Conservation (phyloP, 2,113 vertebrate genomes). For the Chloroceryle aenea region DNA sequence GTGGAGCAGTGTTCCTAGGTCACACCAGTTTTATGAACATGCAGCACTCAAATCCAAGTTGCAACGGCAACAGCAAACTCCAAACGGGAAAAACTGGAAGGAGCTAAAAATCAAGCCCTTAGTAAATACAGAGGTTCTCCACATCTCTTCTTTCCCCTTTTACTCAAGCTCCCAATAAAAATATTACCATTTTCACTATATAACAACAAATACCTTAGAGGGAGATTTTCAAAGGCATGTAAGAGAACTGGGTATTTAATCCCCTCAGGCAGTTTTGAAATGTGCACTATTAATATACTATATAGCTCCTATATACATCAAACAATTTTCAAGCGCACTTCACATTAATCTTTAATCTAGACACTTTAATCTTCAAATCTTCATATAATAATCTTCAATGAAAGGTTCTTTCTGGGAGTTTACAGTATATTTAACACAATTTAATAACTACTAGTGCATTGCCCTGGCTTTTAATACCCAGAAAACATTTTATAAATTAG, state of each 20-base stretch:
- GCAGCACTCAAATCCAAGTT: neutral
- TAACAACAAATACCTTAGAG: conserved; percentile 15
- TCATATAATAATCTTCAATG: conserved; percentile 45
- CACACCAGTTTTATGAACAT: neutral
- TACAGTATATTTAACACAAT: conserved; percentile 62
- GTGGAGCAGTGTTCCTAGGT: neutral
- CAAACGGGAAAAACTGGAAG: neutral
- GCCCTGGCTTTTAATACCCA: conserved; percentile 35
- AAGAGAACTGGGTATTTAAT: conserved; percentile 28
- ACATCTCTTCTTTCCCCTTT: neutral
- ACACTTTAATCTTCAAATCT: conserved; percentile 61
- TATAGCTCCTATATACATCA: conserved; percentile 50
- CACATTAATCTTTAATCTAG: conserved; percentile 68
- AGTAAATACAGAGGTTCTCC: neutral
- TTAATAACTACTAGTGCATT: conserved; percentile 36
- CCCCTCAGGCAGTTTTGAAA: conserved; percentile 20
- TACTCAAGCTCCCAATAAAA: neutral
- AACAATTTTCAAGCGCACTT: conserved; percentile 44
- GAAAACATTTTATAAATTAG: conserved; percentile 59
- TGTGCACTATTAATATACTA: conserved; percentile 39
- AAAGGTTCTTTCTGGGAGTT: conserved; percentile 44
- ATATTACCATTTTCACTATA: neutral
- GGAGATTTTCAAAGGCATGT: conserved; percentile 30
- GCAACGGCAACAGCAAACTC: neutral
- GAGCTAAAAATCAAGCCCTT: neutral